A percentile compares a stretch with the other conserved stretches of the same genome.
Evolutionary conservation across 1,140 invertebrate genomes (phyloP).

Genomic region (Nylanderia fulva): DNA sequence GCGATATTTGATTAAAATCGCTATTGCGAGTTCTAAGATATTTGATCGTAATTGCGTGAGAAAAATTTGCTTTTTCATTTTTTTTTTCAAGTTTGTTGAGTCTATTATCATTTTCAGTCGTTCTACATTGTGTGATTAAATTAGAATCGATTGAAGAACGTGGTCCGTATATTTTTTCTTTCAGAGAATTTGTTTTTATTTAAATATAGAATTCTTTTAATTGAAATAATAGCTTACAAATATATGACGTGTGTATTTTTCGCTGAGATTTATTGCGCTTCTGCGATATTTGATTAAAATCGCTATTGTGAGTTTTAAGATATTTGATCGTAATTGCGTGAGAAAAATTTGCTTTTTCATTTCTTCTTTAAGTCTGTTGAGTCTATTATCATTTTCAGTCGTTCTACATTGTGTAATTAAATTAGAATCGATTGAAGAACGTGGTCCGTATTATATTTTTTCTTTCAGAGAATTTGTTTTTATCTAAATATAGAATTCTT

Average conservation of each 20-base stretch:
- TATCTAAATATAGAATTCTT: not conserved
- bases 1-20: not conserved
- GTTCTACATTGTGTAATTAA: not conserved
- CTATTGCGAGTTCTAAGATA: not conserved
- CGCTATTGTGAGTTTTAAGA: not conserved
- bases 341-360: too few species aligned
- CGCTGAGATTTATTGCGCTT: not conserved
- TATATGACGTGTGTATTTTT: slow-evolving; percentile 8
- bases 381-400: not conserved
- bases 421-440: not conserved
- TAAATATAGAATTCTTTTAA: too few species aligned
- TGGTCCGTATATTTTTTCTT: too few species aligned
- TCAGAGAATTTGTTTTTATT: too few species aligned
- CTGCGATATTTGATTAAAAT: not conserved
- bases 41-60: not conserved
- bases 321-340: not conserved
- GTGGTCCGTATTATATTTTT: not conserved
- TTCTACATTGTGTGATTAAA: too few species aligned
- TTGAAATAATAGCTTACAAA: too few species aligned
- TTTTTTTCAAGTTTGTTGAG: too few species aligned
- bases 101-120: too few species aligned
- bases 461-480: not conserved
- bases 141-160: too few species aligned
- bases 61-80: too few species aligned
- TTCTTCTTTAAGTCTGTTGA: not conserved